Evolutionary conservation across 2,113 vertebrate genomes (phyloP), one percentile per base, ranked within the genome.

Genomic region (Gorsachius goisagi): DNA sequence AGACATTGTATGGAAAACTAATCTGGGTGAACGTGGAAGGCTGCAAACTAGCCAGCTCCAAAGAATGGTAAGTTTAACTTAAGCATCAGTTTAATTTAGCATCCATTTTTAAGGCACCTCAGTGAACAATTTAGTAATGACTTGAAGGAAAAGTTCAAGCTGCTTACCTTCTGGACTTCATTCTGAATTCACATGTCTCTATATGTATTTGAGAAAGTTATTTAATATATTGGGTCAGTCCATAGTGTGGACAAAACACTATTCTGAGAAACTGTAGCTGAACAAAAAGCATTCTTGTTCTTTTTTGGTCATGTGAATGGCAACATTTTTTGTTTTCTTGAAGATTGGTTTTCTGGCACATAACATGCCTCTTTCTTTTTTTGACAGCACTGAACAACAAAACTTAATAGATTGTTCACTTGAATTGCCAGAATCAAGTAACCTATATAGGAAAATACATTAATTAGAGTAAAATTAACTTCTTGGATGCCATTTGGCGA

Each of bases 1-100:
- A n/a, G 99, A 99, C 96, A 99, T 99, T 39, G 99, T 99, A 12
- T 99, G 99, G 99, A 99, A 99, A 97, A 99, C 99, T 81, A 99
- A 99, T 59, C 98, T 99, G 41, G 99, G 99, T 72, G 99, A 99
- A 98, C 98, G 99, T 76, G 99, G 99, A 93, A 98, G 99, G 90
- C 96, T 99, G 67, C 99, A 99, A 97, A 99, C 99, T 88, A 99
- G 99, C 88, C 99, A 99, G 91, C 99, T 99, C 18, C 99, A 99
- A 88, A 98, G 99, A 98, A 99, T 99, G 99, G 99, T 99, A 96
- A 90, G 97, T 95, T 89, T 60, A 84, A 85, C 15, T 72, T 33
- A 22, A 32, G 8, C 24, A 13, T 63, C n/a, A 17, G 1, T 75
- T 82, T 75, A 58, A 75, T 8, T 60, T 39, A 10, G 14, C 15